Evolutionary conservation across 2,113 vertebrate genomes (phyloP).

Genomic region (Meriones unguiculatus): DNA sequence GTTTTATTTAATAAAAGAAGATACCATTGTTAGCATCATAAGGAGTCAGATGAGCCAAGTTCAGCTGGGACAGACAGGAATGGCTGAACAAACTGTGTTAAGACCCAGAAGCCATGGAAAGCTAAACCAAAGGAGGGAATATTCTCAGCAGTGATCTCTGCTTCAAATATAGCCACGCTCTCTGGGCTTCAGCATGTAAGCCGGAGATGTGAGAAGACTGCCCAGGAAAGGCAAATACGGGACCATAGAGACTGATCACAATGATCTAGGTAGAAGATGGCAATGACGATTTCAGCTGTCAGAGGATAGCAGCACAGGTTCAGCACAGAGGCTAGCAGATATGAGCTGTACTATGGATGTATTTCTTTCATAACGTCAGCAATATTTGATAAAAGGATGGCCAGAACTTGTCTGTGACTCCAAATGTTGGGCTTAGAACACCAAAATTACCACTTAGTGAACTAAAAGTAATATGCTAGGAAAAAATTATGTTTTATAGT

Average conservation of each 20-base stretch:
- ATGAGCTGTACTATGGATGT: background rate
- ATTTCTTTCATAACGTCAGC: background rate
- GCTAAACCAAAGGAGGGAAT: background rate
- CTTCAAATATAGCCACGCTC: background rate
- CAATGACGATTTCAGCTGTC: background rate
- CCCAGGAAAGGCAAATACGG: rapidly evolving
- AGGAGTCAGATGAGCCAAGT: background rate
- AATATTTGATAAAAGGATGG: background rate
- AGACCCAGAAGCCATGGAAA: rapidly evolving
- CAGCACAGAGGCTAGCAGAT: too few relatives aligned
- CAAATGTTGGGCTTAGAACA: background rate
- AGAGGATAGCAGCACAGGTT: rapidly evolving
- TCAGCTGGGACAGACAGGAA: background rate
- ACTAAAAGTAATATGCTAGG: too few relatives aligned
- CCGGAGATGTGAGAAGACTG: background rate
- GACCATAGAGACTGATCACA: too few relatives aligned
- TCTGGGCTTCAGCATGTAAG: background rate
- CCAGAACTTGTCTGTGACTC: background rate
- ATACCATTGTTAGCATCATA: background rate
- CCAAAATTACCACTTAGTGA: background rate
- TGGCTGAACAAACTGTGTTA: background rate
- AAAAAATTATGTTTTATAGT: background rate
- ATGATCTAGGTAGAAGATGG: background rate
- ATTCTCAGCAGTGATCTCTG: background rate
- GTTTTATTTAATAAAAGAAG: background rate